A percentile compares a stretch with the other conserved stretches of the same genome.
Conservation (phyloP, 2,888 invertebrate species). For the Agonopterix subpropinquella region DNA sequence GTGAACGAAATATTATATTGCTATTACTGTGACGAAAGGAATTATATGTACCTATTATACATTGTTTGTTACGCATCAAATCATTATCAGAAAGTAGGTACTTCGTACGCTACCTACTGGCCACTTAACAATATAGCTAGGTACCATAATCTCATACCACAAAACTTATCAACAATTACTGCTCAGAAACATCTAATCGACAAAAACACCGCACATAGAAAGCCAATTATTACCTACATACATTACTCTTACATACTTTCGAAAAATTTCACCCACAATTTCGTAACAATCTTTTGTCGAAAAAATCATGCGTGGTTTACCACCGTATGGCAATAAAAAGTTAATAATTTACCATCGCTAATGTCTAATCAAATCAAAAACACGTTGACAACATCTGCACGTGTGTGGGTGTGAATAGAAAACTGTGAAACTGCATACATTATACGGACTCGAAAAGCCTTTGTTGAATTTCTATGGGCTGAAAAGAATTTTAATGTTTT, state of each 20-base stretch:
- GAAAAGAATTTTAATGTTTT: conserved; percentile 3
- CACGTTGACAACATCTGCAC: neutral
- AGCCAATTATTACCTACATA: conserved; percentile 17
- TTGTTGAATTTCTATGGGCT: neutral
- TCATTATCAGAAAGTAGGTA: too few relatives aligned
- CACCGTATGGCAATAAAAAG: conserved; percentile 8
- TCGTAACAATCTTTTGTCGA: conserved; percentile 22
- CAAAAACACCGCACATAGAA: conserved; percentile 15
- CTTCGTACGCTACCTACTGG: too few relatives aligned
- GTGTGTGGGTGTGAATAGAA: conserved; percentile 13
- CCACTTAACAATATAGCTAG: too few relatives aligned
- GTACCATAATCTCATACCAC: too few relatives aligned
- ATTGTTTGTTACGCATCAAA: too few relatives aligned
- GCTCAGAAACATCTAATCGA: conserved; percentile 8
- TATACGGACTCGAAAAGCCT: conserved; percentile 7
- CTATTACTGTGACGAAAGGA: too few relatives aligned
- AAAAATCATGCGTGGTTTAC: conserved; percentile 11
- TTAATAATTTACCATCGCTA: conserved; percentile 5
- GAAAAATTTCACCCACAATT: conserved; percentile 33
- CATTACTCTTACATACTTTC: conserved; percentile 23
- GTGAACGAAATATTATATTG: too few relatives aligned
- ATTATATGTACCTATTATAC: too few relatives aligned
- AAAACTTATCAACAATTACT: neutral
- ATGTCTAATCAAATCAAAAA: conserved; percentile 7
- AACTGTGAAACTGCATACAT: conserved; percentile 18